A percentile compares a stretch with the other conserved stretches of the same genome.
These are phyloP conservation scores for Lottia gigantea DNA, from an alignment of 2,888 invertebrate genomes.

Conservation along the genomic window DNA sequence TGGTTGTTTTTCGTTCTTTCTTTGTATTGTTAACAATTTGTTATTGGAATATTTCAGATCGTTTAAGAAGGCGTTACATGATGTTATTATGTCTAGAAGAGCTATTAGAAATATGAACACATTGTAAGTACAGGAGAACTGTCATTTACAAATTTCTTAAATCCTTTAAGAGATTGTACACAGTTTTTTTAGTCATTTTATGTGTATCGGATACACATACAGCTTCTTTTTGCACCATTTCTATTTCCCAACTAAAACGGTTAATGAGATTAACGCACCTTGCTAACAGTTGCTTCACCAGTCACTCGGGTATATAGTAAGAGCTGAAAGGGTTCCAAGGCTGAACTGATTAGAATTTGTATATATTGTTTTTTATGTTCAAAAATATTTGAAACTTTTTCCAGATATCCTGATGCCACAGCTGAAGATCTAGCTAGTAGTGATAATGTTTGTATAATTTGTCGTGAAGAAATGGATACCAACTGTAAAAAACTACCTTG, in stretches of 20 bases:
- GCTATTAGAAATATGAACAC: slow-evolving; percentile 99
- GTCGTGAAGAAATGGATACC: slow-evolving; percentile 86
- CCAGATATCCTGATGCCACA: slow-evolving; percentile 88
- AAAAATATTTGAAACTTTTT: slow-evolving; percentile 22
- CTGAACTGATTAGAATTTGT: background rate
- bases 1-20: too few relatives aligned
- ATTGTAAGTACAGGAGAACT: slow-evolving; percentile 77
- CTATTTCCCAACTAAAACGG: too few relatives aligned
- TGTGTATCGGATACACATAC: too few relatives aligned
- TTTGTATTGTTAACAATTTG: slow-evolving; percentile 11
- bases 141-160: too few relatives aligned
- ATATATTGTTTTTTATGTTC: slow-evolving; percentile 38
- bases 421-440: slow-evolving; percentile 85
- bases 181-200: too few relatives aligned
- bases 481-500: slow-evolving; percentile 94
- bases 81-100: slow-evolving; percentile 94
- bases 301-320: too few relatives aligned
- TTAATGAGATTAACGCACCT: too few relatives aligned
- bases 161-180: too few relatives aligned
- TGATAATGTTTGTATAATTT: slow-evolving; percentile 99
- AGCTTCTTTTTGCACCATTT: too few relatives aligned
- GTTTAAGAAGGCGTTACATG: slow-evolving; percentile 90
- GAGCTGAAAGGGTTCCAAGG: too few relatives aligned
- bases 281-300: too few relatives aligned
- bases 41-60: slow-evolving; percentile 73